A percentile compares a stretch with the other conserved stretches of the same genome.
These are phyloP conservation scores for Polypedilum pembai DNA, from an alignment of 1,140 invertebrate species.

Conservation along the genomic window DNA sequence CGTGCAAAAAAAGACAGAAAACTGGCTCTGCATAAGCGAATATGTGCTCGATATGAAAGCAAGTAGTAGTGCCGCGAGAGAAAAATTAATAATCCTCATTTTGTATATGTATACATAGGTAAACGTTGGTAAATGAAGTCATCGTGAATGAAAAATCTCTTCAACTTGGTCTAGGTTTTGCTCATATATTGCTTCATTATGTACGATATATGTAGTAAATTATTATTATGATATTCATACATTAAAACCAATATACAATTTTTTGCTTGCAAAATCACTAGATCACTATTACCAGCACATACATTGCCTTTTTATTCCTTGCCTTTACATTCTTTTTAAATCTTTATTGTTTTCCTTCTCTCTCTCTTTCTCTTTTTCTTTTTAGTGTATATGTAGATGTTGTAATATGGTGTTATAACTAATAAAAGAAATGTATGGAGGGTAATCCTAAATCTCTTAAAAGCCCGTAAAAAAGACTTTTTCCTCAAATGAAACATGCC, in stretches of 20 bases:
- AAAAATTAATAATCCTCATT: constrained; percentile 18
- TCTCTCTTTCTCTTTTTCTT: too few species aligned
- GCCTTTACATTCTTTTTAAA: too few species aligned
- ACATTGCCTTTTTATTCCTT: constrained; percentile 8
- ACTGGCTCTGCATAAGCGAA: background rate
- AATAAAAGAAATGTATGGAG: background rate
- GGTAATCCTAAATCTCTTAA: constrained; percentile 28
- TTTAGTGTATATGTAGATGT: too few species aligned
- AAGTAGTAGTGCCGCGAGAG: background rate
- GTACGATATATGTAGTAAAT: background rate
- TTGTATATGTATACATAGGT: constrained; percentile 14
- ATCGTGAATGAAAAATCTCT: constrained; percentile 23
- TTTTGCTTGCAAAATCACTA: background rate
- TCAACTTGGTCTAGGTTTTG: background rate
- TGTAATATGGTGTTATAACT: background rate
- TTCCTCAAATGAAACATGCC: background rate
- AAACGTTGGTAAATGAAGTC: background rate
- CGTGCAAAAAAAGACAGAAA: background rate
- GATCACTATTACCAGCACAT: background rate
- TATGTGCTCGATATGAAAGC: background rate
- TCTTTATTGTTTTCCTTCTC: too few species aligned
- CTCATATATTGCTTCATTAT: constrained; percentile 24
- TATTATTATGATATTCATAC: constrained; percentile 20
- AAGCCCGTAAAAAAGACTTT: constrained; percentile 9
- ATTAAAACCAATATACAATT: background rate